Evolutionary conservation across 2,888 invertebrate genomes (phyloP), one percentile per base, ranked within the genome.

Genomic region (Plebejus melissa): DNA sequence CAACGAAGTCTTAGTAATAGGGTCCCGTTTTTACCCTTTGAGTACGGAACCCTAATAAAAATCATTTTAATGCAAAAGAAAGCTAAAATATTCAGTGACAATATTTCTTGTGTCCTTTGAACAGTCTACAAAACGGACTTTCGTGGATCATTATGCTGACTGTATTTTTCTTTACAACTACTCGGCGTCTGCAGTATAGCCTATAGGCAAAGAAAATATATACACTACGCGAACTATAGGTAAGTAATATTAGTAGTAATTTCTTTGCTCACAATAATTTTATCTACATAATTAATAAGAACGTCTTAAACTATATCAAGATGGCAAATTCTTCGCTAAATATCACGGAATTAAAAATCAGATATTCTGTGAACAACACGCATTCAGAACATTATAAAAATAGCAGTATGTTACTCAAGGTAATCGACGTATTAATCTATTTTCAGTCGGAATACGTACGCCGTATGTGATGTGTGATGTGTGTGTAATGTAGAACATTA

Each of bases 401-500:
- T 81, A 81, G 78, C 78, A 76, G 78, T 81, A 79, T 76, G 78
- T 80, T 79, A 81, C 78, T 79, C 80, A 80, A 81, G 81, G 81
- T 79, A 78, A 81, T 79, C 79, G 77, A 79, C 79, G 78, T 79
- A 77, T 77, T 79, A 77, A 76, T 77, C 79, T 79, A 79, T 80
- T 80, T 80, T 76, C 76, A 79, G 77, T 70, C 41, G 16, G 58
- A 71, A 41, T 75, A 75, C 75, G 75, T 38, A 69, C 50, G 41
- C 38, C 41, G 71, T 32, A 32, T 54, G 72, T 50, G 28, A 54
- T 50, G 22, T 22, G 22, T 22, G 22, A 22, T 22, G 22, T 22
- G 71, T 32, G 16, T 54, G 72, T 50, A 16, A 54, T 50, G 46
- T 22, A 54, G 54, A 72, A 72, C 54, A 65, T 32, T 65, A 65